Percentiles rank a stretch among this genome's conserved stretches.
phyloP scores from a whole-genome alignment of 1,140 invertebrate species.

The Babylonia areolata region DNA sequence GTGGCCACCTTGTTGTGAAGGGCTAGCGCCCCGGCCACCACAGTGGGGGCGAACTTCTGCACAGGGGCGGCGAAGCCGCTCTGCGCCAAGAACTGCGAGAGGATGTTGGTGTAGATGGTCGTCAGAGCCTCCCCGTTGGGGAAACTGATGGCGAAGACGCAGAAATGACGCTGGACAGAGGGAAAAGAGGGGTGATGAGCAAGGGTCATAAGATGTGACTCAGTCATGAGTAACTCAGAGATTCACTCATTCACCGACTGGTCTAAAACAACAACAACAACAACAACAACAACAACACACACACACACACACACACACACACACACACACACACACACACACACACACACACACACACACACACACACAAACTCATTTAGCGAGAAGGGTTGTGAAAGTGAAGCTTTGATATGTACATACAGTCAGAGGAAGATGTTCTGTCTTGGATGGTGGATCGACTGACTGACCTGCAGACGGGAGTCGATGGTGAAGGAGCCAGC shows the following conservation, averaged over 20 bases:
- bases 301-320: too few relatives aligned
- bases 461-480: conserved; percentile 85
- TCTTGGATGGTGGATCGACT: not conserved
- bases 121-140: conserved; percentile 90
- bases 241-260: not conserved
- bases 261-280: not conserved
- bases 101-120: conserved; percentile 89
- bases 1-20: conserved; percentile 90
- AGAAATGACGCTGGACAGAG: conserved; percentile 85
- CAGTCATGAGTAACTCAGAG: too few relatives aligned
- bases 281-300: too few relatives aligned
- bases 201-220: too few relatives aligned
- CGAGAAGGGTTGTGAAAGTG: too few relatives aligned
- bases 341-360: too few relatives aligned
- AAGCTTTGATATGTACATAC: too few relatives aligned
- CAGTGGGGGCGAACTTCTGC: conserved; percentile 80
- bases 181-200: not conserved
- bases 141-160: conserved; percentile 95
- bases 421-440: too few relatives aligned
- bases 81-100: conserved; percentile 86
- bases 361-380: too few relatives aligned
- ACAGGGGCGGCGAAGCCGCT: conserved; percentile 83
- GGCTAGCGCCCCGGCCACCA: conserved; percentile 88
- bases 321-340: too few relatives aligned
- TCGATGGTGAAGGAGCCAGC: conserved; percentile 98